Conservation (phyloP, 2,113 vertebrate species). For the Paralichthys olivaceus region DNA sequence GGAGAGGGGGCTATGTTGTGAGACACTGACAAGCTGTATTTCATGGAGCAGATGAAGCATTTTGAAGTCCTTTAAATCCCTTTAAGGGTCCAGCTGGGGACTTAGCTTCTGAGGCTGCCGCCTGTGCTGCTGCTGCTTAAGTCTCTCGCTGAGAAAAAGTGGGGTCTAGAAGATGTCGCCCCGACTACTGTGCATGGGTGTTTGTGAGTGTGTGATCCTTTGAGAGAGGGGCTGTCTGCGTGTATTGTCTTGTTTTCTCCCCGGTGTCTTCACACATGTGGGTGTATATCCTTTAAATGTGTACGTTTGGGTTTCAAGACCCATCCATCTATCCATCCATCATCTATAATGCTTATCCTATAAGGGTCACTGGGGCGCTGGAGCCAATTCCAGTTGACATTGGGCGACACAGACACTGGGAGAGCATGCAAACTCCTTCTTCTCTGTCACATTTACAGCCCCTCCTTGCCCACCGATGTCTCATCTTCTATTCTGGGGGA, state of each 20-base stretch:
- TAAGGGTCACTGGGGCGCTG: not conserved
- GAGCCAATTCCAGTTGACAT: not conserved
- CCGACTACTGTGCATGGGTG: conserved; percentile 5
- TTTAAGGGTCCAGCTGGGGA: conserved; percentile 71
- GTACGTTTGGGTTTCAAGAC: too few species aligned
- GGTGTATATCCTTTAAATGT: not conserved
- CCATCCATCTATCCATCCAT: not conserved
- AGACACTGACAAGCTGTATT: conserved; percentile 76
- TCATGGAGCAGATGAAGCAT: conserved; percentile 76
- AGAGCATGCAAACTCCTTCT: not conserved
- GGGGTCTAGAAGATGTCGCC: conserved; percentile 37
- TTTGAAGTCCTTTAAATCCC: conserved; percentile 77
- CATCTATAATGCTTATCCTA: not conserved
- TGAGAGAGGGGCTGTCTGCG: not conserved
- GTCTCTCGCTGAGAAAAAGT: conserved; percentile 52
- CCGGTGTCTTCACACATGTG: not conserved
- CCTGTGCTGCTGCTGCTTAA: conserved; percentile 45
- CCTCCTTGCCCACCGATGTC: not conserved
- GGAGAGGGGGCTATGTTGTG: conserved; percentile 62
- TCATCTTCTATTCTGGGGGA: conserved; percentile 45
- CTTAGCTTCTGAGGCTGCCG: conserved; percentile 60
- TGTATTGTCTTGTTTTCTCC: conserved; percentile 1
- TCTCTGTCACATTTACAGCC: not conserved
- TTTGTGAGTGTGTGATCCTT: not conserved
- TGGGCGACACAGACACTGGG: too few species aligned